Conservation (phyloP, 2,888 invertebrate species). For the Pomacea canaliculata region DNA sequence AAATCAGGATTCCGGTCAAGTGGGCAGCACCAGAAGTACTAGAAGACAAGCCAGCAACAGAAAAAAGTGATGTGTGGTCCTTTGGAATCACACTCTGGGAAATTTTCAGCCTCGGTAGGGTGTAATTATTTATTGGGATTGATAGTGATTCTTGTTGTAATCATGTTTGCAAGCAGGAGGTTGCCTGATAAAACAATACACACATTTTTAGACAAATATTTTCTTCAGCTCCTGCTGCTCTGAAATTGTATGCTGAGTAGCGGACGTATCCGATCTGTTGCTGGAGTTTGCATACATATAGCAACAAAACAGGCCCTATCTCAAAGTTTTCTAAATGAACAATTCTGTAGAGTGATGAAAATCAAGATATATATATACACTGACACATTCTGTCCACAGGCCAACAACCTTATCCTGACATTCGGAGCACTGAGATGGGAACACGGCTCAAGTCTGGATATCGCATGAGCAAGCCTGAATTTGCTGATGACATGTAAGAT, state of each 20-base stretch:
- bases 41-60: conserved; percentile 26
- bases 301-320: no score
- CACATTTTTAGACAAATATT: not conserved
- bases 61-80: conserved; percentile 36
- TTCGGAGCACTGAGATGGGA: conserved; percentile 40
- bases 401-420: conserved; percentile 39
- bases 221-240: not conserved
- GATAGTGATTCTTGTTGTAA: not conserved
- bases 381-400: conserved; percentile 30
- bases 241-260: no score
- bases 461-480: conserved; percentile 45
- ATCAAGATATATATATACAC: no score
- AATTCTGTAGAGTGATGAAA: no score
- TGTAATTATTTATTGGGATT: not conserved
- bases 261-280: no score
- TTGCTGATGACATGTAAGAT: conserved; percentile 46
- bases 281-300: no score
- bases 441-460: conserved; percentile 40
- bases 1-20: conserved; percentile 30
- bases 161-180: no score
- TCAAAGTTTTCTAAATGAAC: no score
- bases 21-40: conserved; percentile 34
- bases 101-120: conserved; percentile 34
- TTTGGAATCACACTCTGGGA: conserved; percentile 35
- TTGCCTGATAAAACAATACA: no score